phyloP scores from a whole-genome alignment of 2,888 invertebrate species.

The Aporophyla lueneburgensis region DNA sequence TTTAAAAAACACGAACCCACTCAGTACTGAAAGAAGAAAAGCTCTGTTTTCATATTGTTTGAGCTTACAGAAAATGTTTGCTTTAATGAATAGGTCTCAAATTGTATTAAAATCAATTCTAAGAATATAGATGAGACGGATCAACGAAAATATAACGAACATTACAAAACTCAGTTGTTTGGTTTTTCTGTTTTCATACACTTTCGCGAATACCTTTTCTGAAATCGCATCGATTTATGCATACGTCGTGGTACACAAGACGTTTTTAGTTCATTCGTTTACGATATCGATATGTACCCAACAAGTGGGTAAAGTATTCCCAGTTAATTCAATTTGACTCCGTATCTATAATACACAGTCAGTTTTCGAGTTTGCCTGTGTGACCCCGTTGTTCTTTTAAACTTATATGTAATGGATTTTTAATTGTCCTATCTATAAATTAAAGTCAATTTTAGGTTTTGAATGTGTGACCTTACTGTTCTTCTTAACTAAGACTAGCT shows the following conservation, averaged over 20 bases:
- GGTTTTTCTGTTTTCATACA: not conserved
- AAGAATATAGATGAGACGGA: conserved; percentile 1
- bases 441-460: too few species aligned
- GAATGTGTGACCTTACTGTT: too few species aligned
- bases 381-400: too few species aligned
- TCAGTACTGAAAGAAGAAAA: conserved; percentile 9
- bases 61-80: not conserved
- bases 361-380: too few species aligned
- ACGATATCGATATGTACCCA: too few species aligned
- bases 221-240: not conserved
- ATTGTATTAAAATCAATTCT: not conserved
- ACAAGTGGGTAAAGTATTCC: too few species aligned
- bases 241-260: not conserved
- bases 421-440: too few species aligned
- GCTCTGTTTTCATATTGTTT: conserved; percentile 14
- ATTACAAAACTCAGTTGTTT: conserved; percentile 8
- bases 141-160: conserved; percentile 4
- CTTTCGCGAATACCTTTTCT: not conserved
- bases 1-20: conserved; percentile 23
- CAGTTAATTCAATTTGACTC: too few species aligned
- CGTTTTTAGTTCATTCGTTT: too few species aligned
- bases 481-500: too few species aligned
- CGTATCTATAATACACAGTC: too few species aligned
- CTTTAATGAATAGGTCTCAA: not conserved
- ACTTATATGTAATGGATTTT: too few species aligned